Evolutionary conservation across 64 coral and sea anemone species (phyloP).

Genomic region (Montipora efflorescens): DNA sequence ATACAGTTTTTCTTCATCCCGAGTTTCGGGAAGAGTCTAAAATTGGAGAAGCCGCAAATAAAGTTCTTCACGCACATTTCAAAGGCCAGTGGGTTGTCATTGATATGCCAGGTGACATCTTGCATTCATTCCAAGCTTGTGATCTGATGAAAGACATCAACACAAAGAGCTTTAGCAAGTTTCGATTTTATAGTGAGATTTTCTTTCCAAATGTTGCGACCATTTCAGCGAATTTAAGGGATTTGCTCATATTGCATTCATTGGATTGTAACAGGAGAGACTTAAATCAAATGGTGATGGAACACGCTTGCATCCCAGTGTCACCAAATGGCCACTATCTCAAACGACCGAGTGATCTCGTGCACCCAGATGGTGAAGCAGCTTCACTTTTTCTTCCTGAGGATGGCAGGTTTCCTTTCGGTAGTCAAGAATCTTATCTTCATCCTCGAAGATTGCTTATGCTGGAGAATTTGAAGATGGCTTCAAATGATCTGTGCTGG

Average conservation of each 20-base stretch:
- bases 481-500: conserved; percentile 59
- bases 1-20: conserved; percentile 64
- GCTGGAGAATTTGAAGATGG: conserved; percentile 64
- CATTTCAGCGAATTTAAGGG: conserved; percentile 20
- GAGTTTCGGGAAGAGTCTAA: conserved; percentile 15
- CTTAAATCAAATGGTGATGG: conserved; percentile 24
- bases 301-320: conserved; percentile 62
- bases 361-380: conserved; percentile 66
- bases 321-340: conserved; percentile 59
- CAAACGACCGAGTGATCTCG: conserved; percentile 52
- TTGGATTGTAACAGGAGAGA: conserved; percentile 20
- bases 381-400: conserved; percentile 66
- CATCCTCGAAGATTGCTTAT: conserved; percentile 11
- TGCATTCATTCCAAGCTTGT: conserved; percentile 32
- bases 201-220: conserved; percentile 65
- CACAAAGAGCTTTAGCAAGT: not conserved
- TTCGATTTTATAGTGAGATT: conserved; percentile 56
- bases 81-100: conserved; percentile 22
- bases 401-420: conserved; percentile 79
- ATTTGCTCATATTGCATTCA: conserved; percentile 56
- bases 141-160: not conserved
- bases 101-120: conserved; percentile 70
- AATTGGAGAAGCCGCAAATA: conserved; percentile 71
- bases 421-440: conserved; percentile 34
- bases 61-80: conserved; percentile 56